Evolutionary conservation across 2,888 invertebrate species (phyloP).

Genomic region (Ennomos fuscantarius): DNA sequence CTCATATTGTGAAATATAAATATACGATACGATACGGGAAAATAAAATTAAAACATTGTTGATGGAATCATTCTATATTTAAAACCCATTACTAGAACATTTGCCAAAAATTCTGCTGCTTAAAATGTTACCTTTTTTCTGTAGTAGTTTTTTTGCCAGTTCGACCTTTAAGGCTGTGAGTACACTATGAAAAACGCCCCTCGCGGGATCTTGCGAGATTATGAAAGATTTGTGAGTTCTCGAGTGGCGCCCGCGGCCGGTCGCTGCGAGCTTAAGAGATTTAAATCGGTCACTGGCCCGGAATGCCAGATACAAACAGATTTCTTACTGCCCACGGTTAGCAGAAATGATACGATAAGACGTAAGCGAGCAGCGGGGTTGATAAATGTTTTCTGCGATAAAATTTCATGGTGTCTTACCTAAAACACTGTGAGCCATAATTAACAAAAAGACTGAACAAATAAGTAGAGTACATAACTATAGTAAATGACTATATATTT

Average conservation of each 20-base stretch:
- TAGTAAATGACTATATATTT: too few relatives aligned
- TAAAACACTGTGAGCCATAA: not conserved
- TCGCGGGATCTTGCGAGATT: conserved; percentile 77
- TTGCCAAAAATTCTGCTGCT: conserved; percentile 36
- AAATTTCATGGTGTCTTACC: conserved; percentile 13
- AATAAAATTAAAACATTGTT: conserved; percentile 72
- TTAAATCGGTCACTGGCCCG: conserved; percentile 82
- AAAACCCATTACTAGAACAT: conserved; percentile 48
- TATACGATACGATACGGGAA: conserved; percentile 69
- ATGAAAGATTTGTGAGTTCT: conserved; percentile 85
- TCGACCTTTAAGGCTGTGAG: conserved; percentile 55
- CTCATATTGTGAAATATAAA: conserved; percentile 68
- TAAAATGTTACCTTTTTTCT: conserved; percentile 44
- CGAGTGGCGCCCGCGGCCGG: conserved; percentile 74
- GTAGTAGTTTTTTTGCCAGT: conserved; percentile 51
- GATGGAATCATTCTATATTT: conserved; percentile 54
- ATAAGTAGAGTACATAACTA: too few relatives aligned
- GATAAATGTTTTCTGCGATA: conserved; percentile 30
- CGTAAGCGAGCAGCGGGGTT: conserved; percentile 32
- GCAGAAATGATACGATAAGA: conserved; percentile 58
- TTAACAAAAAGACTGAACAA: too few relatives aligned
- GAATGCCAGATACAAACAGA: conserved; percentile 83
- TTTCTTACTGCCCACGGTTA: conserved; percentile 70
- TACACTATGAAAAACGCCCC: conserved; percentile 79
- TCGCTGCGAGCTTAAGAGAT: conserved; percentile 82